Evolutionary conservation across 92 coral and sea anemone genomes (phyloP).

Genomic region (Zoanthus solanderi): DNA sequence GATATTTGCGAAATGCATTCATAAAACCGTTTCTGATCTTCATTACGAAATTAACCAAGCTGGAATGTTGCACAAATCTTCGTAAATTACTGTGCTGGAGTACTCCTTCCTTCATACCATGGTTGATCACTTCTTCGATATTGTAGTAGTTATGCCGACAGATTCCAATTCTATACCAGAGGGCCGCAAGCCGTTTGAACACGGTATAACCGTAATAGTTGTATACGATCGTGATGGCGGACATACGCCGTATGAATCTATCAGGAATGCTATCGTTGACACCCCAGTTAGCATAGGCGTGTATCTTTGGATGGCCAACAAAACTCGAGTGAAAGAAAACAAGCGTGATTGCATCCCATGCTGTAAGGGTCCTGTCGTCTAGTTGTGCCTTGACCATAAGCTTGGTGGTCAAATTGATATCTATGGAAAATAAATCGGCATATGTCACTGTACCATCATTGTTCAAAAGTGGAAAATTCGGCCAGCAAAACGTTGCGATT

Average conservation of each 20-base stretch:
- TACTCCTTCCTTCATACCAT: slow-evolving; percentile 33
- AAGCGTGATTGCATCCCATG: slow-evolving; percentile 5
- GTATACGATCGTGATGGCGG: slow-evolving; percentile 19
- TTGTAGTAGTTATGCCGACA: slow-evolving; percentile 24
- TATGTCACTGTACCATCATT: not conserved
- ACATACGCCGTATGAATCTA: slow-evolving; percentile 31
- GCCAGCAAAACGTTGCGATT: slow-evolving; percentile 33
- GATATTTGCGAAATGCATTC: slow-evolving; percentile 23
- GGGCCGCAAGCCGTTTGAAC: slow-evolving; percentile 21
- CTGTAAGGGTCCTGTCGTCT: not conserved
- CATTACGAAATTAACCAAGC: slow-evolving; percentile 14
- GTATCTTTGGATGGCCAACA: not conserved
- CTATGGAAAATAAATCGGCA: not conserved
- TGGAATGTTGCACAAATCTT: slow-evolving; percentile 10
- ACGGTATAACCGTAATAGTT: slow-evolving; percentile 37
- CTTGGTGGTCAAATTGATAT: slow-evolving; percentile 14
- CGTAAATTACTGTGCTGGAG: slow-evolving; percentile 15
- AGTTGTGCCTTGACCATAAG: not conserved
- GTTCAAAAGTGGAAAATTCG: slow-evolving; percentile 8
- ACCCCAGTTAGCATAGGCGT: slow-evolving; percentile 33
- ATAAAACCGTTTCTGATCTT: slow-evolving; percentile 27
- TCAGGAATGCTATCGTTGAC: slow-evolving; percentile 17
- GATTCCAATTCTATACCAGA: slow-evolving; percentile 20
- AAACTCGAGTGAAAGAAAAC: not conserved
- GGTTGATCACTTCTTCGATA: slow-evolving; percentile 4